A percentile compares a stretch with the other conserved stretches of the same genome.
Conservation (phyloP, 2,113 vertebrate species). For the Oenanthe oenanthe region DNA sequence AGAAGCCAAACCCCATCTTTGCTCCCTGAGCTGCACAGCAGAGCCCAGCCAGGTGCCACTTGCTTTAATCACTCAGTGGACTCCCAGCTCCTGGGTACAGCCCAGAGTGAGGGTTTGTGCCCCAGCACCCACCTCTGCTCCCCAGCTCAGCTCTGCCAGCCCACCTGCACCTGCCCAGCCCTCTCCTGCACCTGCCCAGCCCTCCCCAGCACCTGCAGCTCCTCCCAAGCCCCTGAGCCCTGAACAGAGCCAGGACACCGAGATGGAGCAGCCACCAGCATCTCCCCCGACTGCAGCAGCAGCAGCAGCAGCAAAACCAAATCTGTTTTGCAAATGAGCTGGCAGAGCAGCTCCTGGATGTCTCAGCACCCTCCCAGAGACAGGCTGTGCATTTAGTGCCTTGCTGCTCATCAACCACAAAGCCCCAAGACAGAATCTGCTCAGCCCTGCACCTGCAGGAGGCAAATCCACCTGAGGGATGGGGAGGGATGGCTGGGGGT, state of each 20-base stretch:
- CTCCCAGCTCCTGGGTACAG: background rate
- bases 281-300: background rate
- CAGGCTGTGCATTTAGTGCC: background rate
- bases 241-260: accelerated
- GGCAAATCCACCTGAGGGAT: background rate
- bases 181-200: background rate
- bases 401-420: background rate
- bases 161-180: background rate
- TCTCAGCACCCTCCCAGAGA: background rate
- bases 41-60: background rate
- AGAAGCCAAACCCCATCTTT: background rate
- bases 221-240: background rate
- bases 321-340: background rate
- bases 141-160: background rate
- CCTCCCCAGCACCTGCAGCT: background rate
- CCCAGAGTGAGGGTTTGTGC: accelerated
- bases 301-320: background rate
- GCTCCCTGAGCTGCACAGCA: background rate
- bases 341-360: background rate
- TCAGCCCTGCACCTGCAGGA: background rate
- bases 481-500: accelerated
- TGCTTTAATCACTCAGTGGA: background rate
- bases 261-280: background rate
- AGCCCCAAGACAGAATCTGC: background rate
- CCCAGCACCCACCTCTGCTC: background rate